phyloP scores from a whole-genome alignment of 2,888 invertebrate genomes.

The Dolomedes plantarius region DNA sequence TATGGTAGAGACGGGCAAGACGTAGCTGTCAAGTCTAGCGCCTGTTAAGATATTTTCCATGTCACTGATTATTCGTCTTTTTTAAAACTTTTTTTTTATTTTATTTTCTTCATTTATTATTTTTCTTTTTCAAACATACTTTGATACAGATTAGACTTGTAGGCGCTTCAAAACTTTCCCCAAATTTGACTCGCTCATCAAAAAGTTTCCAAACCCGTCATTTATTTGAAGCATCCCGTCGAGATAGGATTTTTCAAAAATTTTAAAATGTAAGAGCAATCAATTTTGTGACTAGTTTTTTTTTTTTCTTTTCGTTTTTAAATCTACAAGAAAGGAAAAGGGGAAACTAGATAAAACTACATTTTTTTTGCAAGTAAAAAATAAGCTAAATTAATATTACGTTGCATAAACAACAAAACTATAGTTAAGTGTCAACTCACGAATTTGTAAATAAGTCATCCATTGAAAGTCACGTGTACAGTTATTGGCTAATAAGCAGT shows the following conservation, averaged over 20 bases:
- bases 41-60: conserved; percentile 29
- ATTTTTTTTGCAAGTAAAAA: no score
- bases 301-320: no score
- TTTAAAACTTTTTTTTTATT: not conserved
- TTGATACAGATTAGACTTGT: conserved; percentile 12
- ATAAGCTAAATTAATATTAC: no score
- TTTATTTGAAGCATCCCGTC: not conserved
- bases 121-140: not conserved
- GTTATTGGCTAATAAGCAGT: no score
- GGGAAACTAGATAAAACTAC: no score
- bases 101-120: not conserved
- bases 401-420: no score
- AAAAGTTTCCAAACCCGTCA: not conserved
- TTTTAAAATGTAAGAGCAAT: not conserved
- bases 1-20: conserved; percentile 21
- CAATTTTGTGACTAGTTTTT: not conserved
- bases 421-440: no score
- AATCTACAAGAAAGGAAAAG: no score
- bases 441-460: no score
- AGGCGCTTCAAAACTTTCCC: conserved; percentile 13
- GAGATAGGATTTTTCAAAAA: not conserved
- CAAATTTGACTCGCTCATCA: not conserved
- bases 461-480: no score
- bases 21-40: conserved; percentile 28
- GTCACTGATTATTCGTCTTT: conserved; percentile 8